Base-by-base conservation (phyloP, 2,797 vertebrate species). In the Gila robusta region DNA sequence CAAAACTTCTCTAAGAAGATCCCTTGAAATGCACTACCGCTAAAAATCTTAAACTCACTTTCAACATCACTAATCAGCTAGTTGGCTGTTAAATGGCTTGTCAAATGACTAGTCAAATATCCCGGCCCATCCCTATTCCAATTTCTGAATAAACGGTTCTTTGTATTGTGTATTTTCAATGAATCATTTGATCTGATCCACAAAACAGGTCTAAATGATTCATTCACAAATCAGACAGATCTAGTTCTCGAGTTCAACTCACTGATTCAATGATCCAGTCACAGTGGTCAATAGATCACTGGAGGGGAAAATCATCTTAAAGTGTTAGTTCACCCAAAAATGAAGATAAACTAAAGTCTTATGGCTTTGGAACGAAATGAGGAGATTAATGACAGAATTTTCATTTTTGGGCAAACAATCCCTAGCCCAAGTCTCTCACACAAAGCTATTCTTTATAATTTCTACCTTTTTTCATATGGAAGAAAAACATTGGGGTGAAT, bases 191-290 rank as follows among this genome's bases (percentile, higher is more conserved):
- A 62, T 59, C 35, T 59, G 74, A 35, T 37, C 37, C 12, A 74
- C 72, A 74, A 52, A 17, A 6, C 72, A 59, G 35, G 23, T 39
- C 76, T 78, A 54, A 78, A 78, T 78, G 76, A 78, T 41, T 78
- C 76, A 78, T 59, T 78, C 76, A 78, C 8, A 37, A 78, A 59
- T 59, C 54, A 5, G 23, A 62, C 52, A 62, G 35, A 26, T 26
- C 35, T 39, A 26, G 54, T n/a, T 59, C 74, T 78, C 54, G 35
- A 78, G 8, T 59, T 78, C 35, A 77, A 54, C 21, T 77, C 72
- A 52, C 17, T n/a, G 74, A 77, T 49, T 59, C 28, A 76, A 12
- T 59, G 74, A n/a, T 39, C 17, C 32, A 69, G 28, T 69, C 23
- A 19, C 2, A 2, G 35, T 1, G 56, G 35, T 41, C 10, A 62